Evolutionary conservation across 1,140 invertebrate genomes (phyloP).

Genomic region (Papilio helenus): DNA sequence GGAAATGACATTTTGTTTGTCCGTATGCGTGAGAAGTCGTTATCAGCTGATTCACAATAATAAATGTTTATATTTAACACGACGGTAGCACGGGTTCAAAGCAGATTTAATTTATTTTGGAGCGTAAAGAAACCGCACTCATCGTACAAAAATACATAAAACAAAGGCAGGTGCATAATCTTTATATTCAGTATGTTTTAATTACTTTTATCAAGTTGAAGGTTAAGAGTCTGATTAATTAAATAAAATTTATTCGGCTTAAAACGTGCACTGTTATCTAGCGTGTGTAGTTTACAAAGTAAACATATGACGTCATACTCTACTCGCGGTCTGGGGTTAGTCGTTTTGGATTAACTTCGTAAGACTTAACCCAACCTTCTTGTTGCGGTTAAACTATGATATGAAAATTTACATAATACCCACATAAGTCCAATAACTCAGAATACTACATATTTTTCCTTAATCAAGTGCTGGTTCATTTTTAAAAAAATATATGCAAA

Average conservation of each 20-base stretch:
- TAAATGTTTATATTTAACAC: background rate
- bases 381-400: conserved; percentile 21
- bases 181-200: background rate
- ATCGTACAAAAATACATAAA: background rate
- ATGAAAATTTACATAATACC: background rate
- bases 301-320: conserved; percentile 11
- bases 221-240: background rate
- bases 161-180: background rate
- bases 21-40: conserved; percentile 7
- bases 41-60: conserved; percentile 23
- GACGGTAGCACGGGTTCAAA: background rate
- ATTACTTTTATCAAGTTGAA: conserved; percentile 11
- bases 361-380: conserved; percentile 1
- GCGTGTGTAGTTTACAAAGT: background rate
- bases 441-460: background rate
- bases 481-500: too few relatives aligned
- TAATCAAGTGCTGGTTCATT: background rate
- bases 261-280: conserved; percentile 19
- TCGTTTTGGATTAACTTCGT: conserved; percentile 36
- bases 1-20: conserved; percentile 8
- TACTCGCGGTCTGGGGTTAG: conserved; percentile 21
- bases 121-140: background rate
- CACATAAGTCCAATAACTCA: background rate
- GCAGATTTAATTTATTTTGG: background rate
- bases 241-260: background rate